Base-by-base conservation (phyloP, 2,888 invertebrate genomes). In the Philonicus albiceps region DNA sequence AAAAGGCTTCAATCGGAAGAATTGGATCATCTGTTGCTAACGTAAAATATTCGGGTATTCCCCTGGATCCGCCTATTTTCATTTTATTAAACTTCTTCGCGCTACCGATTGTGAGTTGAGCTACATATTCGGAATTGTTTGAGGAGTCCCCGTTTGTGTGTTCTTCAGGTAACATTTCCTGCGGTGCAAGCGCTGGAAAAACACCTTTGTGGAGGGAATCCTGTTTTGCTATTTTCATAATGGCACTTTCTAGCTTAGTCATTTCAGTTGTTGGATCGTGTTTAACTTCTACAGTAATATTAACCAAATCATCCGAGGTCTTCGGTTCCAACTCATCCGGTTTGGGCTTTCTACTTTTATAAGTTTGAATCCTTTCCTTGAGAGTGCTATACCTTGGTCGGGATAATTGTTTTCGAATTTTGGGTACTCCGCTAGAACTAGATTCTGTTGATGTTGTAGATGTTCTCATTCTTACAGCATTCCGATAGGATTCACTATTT, bases 1-100 rank as follows among this genome's bases (percentile, higher is more conserved):
- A 96, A 91, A 96, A 96, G 0, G 96, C 96, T 91, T 96, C 96
- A 88, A 96, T 95, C 0, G 96, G 96, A 81, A 96, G 92, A 85
- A 96, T 96, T 0, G 96, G 96, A 90, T 96, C 96, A 88, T 96
- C 96, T 0, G 96, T 96, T 0, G 95, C 95, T 91, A 96, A 94
- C 30, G 95, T 95, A 89, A 96, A 95, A 89, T 95, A 95, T 89
- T 94, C 94, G 3, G 95, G 94, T 89, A 95, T 94, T 89, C 94
- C 93, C 88, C 95, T 93, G 43, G 89, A 88, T 8, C 81, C 76
- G 89, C 94, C 95, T 85, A 93, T 93, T 0, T 95, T 93, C 0
- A 95, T 94, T 0, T 95, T 94, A 91, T 95, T 96, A 90, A 95
- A 95, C 92, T 95, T 93, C 3, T 95, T 95, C 0, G 95, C 95